These are phyloP conservation scores for Chaetophractus vellerosus DNA, from an alignment of 2,797 vertebrate genomes.

Conservation along the genomic window DNA sequence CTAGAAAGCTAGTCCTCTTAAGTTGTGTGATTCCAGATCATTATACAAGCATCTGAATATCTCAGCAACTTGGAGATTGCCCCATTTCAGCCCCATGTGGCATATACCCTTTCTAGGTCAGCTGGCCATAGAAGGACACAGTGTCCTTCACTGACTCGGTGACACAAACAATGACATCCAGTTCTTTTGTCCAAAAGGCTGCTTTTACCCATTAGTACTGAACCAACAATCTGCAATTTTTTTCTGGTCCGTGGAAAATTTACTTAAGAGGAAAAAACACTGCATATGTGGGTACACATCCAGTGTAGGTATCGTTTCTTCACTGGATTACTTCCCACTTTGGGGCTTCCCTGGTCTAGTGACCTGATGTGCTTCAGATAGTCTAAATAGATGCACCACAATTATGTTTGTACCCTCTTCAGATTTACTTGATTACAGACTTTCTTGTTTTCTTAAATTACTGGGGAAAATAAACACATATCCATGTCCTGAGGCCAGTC, in stretches of 20 bases:
- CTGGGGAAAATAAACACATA: slow-evolving; percentile 34
- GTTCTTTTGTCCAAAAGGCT: background rate
- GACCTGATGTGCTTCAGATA: background rate
- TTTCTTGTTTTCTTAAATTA: slow-evolving; percentile 59
- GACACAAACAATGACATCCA: background rate
- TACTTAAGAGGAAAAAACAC: background rate
- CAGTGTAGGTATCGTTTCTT: slow-evolving; percentile 1
- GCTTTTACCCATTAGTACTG: background rate
- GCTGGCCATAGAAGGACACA: background rate
- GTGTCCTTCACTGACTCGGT: background rate
- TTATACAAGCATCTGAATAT: background rate
- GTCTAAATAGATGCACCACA: background rate
- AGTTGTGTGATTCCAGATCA: background rate
- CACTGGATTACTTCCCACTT: background rate
- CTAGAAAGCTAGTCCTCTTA: background rate
- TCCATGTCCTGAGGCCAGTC: background rate
- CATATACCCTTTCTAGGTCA: background rate
- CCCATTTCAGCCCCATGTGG: background rate
- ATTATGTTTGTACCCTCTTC: background rate
- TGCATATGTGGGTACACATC: background rate
- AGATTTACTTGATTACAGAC: background rate
- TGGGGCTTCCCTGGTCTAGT: background rate
- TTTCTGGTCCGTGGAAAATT: background rate
- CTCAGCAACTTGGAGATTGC: background rate
- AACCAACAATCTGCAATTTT: background rate